These are phyloP conservation scores for Lithosia quadra DNA, from an alignment of 2,888 invertebrate species.

Conservation along the genomic window DNA sequence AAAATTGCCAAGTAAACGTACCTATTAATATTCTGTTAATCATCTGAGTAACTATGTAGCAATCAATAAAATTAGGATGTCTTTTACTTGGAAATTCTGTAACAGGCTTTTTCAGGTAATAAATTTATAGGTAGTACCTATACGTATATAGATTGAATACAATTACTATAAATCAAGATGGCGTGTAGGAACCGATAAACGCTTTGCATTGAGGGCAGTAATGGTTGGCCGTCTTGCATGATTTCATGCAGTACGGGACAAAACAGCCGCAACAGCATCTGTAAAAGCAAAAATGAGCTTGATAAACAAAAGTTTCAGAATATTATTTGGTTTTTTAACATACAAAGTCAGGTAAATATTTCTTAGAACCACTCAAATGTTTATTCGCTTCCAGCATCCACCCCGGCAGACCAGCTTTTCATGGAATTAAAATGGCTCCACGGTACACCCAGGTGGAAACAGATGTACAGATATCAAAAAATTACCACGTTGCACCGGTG, in stretches of 20 bases:
- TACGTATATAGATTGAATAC: not conserved
- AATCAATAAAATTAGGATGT: not conserved
- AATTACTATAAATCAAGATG: slow-evolving; percentile 63
- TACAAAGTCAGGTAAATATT: not conserved
- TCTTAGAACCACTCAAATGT: not conserved
- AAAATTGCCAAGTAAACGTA: not conserved
- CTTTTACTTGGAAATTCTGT: not conserved
- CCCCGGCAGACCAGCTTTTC: too few relatives aligned
- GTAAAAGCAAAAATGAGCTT: slow-evolving; percentile 46
- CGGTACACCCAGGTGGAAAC: too few relatives aligned
- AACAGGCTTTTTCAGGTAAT: not conserved
- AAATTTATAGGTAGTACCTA: not conserved
- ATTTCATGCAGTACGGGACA: slow-evolving; percentile 82
- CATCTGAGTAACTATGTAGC: not conserved
- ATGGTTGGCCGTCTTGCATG: slow-evolving; percentile 85
- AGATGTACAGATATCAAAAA: too few relatives aligned
- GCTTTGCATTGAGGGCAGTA: slow-evolving; percentile 83
- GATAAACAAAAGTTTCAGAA: not conserved
- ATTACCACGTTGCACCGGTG: too few relatives aligned
- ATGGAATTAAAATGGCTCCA: too few relatives aligned
- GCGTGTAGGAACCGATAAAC: slow-evolving; percentile 75
- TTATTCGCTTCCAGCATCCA: too few relatives aligned
- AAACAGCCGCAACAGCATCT: slow-evolving; percentile 83
- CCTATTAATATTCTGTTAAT: not conserved
- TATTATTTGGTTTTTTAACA: not conserved